phyloP scores from a whole-genome alignment of 1,140 invertebrate genomes.

The Drosophila yakuba region DNA sequence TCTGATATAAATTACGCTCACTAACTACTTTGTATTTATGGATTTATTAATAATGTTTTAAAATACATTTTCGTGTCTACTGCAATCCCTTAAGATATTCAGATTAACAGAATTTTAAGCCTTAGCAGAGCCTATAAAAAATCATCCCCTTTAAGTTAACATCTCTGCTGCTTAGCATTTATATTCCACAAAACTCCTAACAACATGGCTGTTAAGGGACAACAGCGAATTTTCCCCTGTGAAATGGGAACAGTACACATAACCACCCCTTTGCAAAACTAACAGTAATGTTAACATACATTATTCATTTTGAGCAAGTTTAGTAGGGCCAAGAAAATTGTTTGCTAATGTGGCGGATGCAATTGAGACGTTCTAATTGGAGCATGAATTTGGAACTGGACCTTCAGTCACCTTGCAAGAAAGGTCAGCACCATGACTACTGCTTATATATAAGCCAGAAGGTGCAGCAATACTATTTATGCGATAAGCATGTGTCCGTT shows the following conservation, averaged over 20 bases:
- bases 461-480: constrained; percentile 14
- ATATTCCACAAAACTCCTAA: constrained; percentile 21
- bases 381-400: not conserved
- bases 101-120: not conserved
- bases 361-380: constrained; percentile 35
- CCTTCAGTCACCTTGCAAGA: not conserved
- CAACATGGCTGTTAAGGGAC: not conserved
- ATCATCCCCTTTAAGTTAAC: constrained; percentile 3
- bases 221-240: constrained; percentile 16
- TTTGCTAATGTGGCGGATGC: constrained; percentile 20
- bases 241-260: constrained; percentile 47
- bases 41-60: not conserved
- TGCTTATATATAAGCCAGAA: not conserved
- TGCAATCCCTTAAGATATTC: not conserved
- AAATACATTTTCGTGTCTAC: too few species aligned
- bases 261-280: not conserved
- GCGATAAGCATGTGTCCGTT: constrained; percentile 5
- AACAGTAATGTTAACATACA: constrained; percentile 12
- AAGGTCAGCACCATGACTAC: constrained; percentile 15
- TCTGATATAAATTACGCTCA: not conserved
- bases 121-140: constrained; percentile 12
- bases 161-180: not conserved
- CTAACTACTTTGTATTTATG: not conserved
- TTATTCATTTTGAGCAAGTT: constrained; percentile 21
- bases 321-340: constrained; percentile 4